These are phyloP conservation scores for Myotis vivesi DNA, from an alignment of 2,797 vertebrate species.

Conservation along the genomic window DNA sequence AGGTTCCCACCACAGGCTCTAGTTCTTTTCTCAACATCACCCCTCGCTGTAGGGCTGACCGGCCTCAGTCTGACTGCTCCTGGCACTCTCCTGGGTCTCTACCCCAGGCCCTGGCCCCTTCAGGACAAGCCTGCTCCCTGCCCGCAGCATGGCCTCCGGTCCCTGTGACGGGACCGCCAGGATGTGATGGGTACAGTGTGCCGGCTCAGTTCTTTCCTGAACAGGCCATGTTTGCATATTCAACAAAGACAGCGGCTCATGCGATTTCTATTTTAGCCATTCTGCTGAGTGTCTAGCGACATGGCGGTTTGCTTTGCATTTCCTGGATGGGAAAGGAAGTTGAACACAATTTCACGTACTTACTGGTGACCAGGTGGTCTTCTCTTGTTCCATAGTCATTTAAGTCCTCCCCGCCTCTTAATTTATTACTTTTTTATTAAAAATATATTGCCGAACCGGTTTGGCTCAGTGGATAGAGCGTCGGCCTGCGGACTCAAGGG, in stretches of 20 bases:
- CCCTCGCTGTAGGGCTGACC: too few relatives aligned
- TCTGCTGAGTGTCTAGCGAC: background rate
- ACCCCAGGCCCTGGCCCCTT: rapidly evolving
- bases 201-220: background rate
- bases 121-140: background rate
- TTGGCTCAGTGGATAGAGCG: too few relatives aligned
- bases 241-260: background rate
- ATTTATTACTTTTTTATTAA: too few relatives aligned
- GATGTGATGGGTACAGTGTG: background rate
- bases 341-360: background rate
- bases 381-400: background rate
- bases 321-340: background rate
- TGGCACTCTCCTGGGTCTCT: background rate
- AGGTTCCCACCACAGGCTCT: background rate
- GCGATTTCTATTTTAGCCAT: background rate
- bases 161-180: too few relatives aligned
- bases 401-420: background rate
- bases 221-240: background rate
- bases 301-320: background rate
- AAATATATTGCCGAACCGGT: too few relatives aligned
- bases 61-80: background rate
- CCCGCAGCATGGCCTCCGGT: background rate
- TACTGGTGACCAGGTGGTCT: background rate
- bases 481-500: too few relatives aligned
- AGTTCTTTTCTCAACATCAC: background rate